Evolutionary conservation across 2,113 vertebrate species (phyloP), one percentile per base, ranked within the genome.

Genomic region (Zeus faber): DNA sequence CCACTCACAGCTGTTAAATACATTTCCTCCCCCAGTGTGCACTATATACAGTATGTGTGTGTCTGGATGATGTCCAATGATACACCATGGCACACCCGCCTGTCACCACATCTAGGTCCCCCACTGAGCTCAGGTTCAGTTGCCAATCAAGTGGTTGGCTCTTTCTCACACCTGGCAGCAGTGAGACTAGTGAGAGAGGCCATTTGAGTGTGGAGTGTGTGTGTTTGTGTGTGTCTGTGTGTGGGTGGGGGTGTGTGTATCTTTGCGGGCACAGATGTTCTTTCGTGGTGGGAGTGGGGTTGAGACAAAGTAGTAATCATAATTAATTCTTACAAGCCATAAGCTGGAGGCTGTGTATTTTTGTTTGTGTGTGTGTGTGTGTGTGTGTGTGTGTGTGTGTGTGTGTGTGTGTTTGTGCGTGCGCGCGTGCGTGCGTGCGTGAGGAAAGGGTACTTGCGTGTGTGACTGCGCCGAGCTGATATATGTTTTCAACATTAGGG

Each of bases 31-130:
- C 65, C 29, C 63, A 17, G 3, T 65, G 21, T 68, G 67, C 78
- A 40, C 54, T 71, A 76, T 79, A 73, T 39, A 35, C 8, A 24
- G 4, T 41, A 18, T 11, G 22, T 41, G 52, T 9, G 51, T 72
- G 73, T 74, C 65, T 81, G 73, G 58, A 77, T 65, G 77, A 80
- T 76, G 69, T 76, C 72, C 67, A 74, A 55, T 2, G 22, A 77
- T 82, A 79, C 80, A 81, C 74, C 79, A 70, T 85, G 79, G 75
- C 67, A 82, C 60, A 71, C 64, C 73, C 53, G 71, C 51, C 71
- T 76, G 77, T 81, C 74, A 84, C 75, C 59, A 69, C 79, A 76
- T 76, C 74, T 48, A 25, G 2, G 44, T 35, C 72, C 65, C 79
- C 79, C 45, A 14, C 73, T 49, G 74, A 68, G 72, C 31, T 45